These are phyloP conservation scores for Neoarius graeffei DNA, from an alignment of 2,113 vertebrate genomes.

Conservation along the genomic window DNA sequence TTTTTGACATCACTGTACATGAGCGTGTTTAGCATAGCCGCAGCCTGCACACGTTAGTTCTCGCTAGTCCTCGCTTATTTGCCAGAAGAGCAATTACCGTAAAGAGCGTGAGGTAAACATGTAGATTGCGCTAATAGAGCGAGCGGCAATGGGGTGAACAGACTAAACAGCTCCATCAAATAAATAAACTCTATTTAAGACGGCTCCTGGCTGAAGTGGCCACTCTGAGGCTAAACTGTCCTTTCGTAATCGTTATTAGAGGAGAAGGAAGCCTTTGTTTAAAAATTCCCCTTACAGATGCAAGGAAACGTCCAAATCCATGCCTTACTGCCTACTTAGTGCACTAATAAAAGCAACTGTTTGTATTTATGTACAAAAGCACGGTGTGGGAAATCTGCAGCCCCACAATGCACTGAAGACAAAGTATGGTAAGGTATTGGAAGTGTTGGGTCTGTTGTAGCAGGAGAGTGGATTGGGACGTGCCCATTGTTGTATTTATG, in stretches of 20 bases:
- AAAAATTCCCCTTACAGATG: slow-evolving; percentile 9
- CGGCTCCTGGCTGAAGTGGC: slow-evolving; percentile 44
- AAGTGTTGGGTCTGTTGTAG: background rate
- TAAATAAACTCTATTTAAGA: slow-evolving; percentile 56
- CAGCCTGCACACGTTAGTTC: background rate
- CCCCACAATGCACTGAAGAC: background rate
- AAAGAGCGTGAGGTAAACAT: slow-evolving; percentile 32
- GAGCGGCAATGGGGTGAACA: slow-evolving; percentile 49
- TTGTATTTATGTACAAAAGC: too few relatives aligned
- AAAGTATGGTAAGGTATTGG: background rate
- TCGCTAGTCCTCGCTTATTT: background rate
- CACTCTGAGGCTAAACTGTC: background rate
- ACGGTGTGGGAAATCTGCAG: background rate
- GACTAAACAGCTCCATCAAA: slow-evolving; percentile 54
- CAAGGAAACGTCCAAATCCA: background rate
- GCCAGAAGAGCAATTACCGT: slow-evolving; percentile 39
- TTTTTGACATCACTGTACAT: background rate
- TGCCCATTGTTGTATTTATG: background rate
- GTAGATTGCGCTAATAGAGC: slow-evolving; percentile 48
- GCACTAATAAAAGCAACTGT: background rate
- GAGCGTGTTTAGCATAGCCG: background rate
- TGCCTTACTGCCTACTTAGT: background rate
- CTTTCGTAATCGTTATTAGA: slow-evolving; percentile 11
- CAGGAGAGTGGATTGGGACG: background rate
- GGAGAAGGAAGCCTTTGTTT: slow-evolving; percentile 13